These are phyloP conservation scores for Pollimyrus isidori DNA, from an alignment of 2,113 vertebrate genomes.

Conservation along the genomic window DNA sequence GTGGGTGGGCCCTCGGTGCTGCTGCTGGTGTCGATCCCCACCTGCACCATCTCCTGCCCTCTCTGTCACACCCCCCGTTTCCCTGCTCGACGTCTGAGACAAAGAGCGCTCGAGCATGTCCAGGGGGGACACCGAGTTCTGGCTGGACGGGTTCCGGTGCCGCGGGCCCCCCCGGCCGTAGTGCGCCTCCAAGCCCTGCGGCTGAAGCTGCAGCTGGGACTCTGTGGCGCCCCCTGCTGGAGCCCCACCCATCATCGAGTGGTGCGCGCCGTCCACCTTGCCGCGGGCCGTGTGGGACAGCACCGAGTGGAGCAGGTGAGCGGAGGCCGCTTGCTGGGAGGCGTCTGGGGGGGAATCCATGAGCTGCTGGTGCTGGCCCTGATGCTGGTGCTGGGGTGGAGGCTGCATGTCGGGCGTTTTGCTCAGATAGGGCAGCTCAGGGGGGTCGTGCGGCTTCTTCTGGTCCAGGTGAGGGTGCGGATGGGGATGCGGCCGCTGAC, in stretches of 20 bases:
- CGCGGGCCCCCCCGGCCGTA: constrained; percentile 58
- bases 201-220: constrained; percentile 60
- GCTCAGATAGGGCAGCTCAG: constrained; percentile 57
- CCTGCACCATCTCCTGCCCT: constrained; percentile 43
- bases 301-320: constrained; percentile 71
- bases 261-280: constrained; percentile 56
- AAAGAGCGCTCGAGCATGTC: constrained; percentile 59
- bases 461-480: constrained; percentile 55
- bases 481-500: constrained; percentile 46
- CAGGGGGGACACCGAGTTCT: constrained; percentile 55
- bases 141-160: constrained; percentile 54
- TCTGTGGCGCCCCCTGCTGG: constrained; percentile 44
- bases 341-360: constrained; percentile 61
- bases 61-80: constrained; percentile 41
- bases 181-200: constrained; percentile 64
- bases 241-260: constrained; percentile 52
- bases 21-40: constrained; percentile 41
- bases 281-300: constrained; percentile 66
- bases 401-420: constrained; percentile 53
- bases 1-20: constrained; percentile 51
- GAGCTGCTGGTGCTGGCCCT: constrained; percentile 49
- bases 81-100: constrained; percentile 44
- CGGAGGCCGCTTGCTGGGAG: constrained; percentile 45
- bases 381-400: constrained; percentile 54
- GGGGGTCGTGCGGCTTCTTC: constrained; percentile 56